Base-by-base conservation (phyloP, 2,113 vertebrate species). In the Tringa solitaria region DNA sequence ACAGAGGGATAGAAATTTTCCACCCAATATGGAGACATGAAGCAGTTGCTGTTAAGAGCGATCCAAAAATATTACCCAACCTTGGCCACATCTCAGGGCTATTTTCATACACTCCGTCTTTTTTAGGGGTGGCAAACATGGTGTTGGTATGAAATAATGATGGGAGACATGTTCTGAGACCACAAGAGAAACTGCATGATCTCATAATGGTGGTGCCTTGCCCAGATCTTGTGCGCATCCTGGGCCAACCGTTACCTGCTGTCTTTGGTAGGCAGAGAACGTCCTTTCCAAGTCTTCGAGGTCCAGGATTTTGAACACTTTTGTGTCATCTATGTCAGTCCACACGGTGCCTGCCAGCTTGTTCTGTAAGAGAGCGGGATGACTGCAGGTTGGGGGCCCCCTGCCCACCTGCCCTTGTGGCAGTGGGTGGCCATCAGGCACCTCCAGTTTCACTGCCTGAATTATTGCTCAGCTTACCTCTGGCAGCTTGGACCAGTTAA, bases 241-340 rank as follows among this genome's bases (percentile, higher is more conserved):
- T 1, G 0, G 51, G 37, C 39, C 93, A 43, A 78, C n/a, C 24
- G 1, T 89, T 99, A 99, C 99, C 99, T 99, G 99, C 97, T 99
- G 99, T 97, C 99, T 99, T 98, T 99, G 99, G 98, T 99, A 99
- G 89, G 99, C 99, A 2, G 99, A 99, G 97, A 99, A 99, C 0
- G 99, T 99, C 96, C 99, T 99, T 93, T 99, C 99, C 65, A 99
- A 98, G 96, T 99, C 99, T 93, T 98, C 98, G 2, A 99, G 98
- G 92, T 99, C 99, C 89, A 99, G 97, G 95, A 99, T 95, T 98
- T 99, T 99, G 92, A 99, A 99, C 83, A 99, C 99, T 94, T 98
- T 99, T 48, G 97, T 39, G 46, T 99, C 99, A 79, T 99, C 99
- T 72, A 99, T 98, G 6, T 99, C 98, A 11, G 98, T 98, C 99